phyloP scores from a whole-genome alignment of 2,888 invertebrate species.

The Cinara cedri region DNA sequence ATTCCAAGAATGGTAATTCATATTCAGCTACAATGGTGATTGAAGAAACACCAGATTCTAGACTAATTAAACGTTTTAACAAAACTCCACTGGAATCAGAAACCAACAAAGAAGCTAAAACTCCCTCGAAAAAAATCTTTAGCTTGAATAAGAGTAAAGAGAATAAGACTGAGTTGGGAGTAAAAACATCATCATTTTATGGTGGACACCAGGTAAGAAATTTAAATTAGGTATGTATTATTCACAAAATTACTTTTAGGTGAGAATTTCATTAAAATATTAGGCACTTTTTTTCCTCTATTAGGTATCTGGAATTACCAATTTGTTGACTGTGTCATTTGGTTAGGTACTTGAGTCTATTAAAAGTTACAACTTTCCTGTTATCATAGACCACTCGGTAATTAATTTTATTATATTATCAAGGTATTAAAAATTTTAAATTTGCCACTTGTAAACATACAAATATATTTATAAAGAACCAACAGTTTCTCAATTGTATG shows the following conservation, averaged over 20 bases:
- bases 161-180: slow-evolving; percentile 3
- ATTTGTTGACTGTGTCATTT: no score
- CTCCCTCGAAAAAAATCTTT: slow-evolving; percentile 27
- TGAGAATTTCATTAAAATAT: background rate
- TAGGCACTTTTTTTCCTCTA: background rate
- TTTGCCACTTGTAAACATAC: no score
- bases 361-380: no score
- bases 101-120: slow-evolving; percentile 46
- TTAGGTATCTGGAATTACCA: no score
- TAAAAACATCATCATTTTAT: slow-evolving; percentile 42
- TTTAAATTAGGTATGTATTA: background rate
- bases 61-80: slow-evolving; percentile 31
- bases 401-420: no score
- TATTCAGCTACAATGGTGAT: slow-evolving; percentile 43
- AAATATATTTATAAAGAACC: no score
- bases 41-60: slow-evolving; percentile 48
- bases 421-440: no score
- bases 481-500: no score
- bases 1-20: slow-evolving; percentile 25
- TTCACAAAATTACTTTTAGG: background rate
- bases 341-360: no score
- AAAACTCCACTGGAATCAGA: slow-evolving; percentile 48
- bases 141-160: background rate
- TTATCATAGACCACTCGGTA: no score
- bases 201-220: slow-evolving; percentile 39